Evolutionary conservation across 2,113 vertebrate genomes (phyloP), one percentile per base, ranked within the genome.

Genomic region (Hemicordylus capensis): DNA sequence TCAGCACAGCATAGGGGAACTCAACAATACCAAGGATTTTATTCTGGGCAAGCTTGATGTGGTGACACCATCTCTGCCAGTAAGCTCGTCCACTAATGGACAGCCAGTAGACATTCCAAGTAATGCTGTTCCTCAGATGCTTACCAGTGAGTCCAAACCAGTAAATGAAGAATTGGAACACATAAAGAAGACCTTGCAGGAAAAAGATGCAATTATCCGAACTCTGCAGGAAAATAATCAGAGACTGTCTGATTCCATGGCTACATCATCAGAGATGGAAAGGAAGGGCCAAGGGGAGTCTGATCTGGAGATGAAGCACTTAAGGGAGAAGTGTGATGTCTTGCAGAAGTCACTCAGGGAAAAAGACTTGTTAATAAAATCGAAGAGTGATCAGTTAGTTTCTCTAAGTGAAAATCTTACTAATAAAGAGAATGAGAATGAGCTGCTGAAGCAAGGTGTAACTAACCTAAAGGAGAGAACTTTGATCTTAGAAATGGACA

Each of bases 351-450:
- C 97, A 0, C 96, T 98, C 51, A 96, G 96, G 87, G 99, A 99
- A 89, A 99, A 99, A 91, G 99, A 99, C 92, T 95, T 99, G 78
- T 93, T 99, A 81, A 99, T 99, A 95, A 99, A 99, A 96, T 97
- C 96, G 88, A 98, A 98, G 95, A 97, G 98, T 15, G 98, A 99
- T 91, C 97, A 99, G 54, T 95, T 99, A 20, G 87, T 90, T 80
- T 97, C 98, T 12, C 95, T 98, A 72, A 97, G 95, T 56, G 98
- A 99, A 93, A 94, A 94, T 17, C 96, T 99, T 48, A 96, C 97
- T 7, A 98, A 98, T 94, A 98, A 98, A 20, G 97, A 98, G 88
- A 98, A 95, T 51, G 99, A 99, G 95, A 99, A 98, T 12, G 98
- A 99, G 85, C 96, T 99, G 87, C 90, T 99, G 90, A 98, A 98